Base-by-base conservation (phyloP, 1,140 invertebrate genomes). In the Adoxophyes honmai region DNA sequence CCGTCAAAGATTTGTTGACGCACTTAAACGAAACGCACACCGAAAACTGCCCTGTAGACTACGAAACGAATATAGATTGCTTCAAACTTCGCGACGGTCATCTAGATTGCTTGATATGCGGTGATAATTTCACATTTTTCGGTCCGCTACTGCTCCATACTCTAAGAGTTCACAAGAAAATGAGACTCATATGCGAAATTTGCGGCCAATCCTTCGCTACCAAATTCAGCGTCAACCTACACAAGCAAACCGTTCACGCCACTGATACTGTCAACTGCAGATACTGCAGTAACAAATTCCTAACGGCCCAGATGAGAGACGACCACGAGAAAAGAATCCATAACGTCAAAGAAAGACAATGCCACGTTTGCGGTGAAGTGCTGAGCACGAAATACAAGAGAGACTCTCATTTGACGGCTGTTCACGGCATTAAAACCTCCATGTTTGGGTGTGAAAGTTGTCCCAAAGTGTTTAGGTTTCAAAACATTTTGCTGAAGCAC, bases 401-500 rank as follows among this genome's bases (percentile, higher is more conserved):
- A n/a, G n/a, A n/a, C n/a, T n/a, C n/a, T n/a, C n/a, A n/a, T n/a
- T 85, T 86, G 82, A 78, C 74, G 0, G 59, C 73, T 0, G 82
- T 80, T 15, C 85, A 88, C 51, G n/a, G n/a, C n/a, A n/a, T n/a
- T n/a, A n/a, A 81, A 88, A 39, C 85, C 79, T 48, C 62, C n/a
- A n/a, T n/a, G 81, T 1, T 67, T 78, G 38, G 77, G 79, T 52
- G 66, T 86, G 28, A 86, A 88, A 54, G 82, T 37, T 88, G 85
- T 35, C 81, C 80, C 1, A 88, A 86, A 36, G 86, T 80, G 0
- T 88, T 88, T 36, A 78, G 86, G 1, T 88, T 86, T 33, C 51
- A 82, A 0, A 85, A 80, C 36, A 86, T 85, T 78, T 85, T 88
- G 82, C 83, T 86, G 82, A 80, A 76, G 5, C 85, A 88, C 44